Percentiles rank a stretch among this genome's conserved stretches.
phyloP scores from a whole-genome alignment of 2,797 vertebrate genomes.

The Enteromius afrohamiltoni region DNA sequence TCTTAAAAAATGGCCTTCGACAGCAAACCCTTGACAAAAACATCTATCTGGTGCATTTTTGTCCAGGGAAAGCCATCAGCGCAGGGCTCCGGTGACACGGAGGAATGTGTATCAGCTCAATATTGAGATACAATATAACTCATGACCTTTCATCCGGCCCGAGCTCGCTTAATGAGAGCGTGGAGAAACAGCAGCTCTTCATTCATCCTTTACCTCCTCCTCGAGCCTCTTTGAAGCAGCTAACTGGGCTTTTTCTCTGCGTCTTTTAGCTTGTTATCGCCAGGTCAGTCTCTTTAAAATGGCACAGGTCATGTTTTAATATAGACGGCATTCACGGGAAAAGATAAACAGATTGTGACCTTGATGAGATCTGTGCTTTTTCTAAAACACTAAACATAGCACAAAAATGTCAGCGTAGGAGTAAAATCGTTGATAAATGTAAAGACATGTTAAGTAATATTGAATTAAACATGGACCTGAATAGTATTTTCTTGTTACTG shows the following conservation, averaged over 20 bases:
- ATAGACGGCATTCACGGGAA: neutral
- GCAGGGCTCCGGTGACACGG: constrained; percentile 55
- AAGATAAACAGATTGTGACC: neutral
- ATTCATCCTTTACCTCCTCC: neutral
- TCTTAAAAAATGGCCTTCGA: neutral
- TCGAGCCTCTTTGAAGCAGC: neutral
- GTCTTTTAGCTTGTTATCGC: neutral
- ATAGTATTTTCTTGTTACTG: neutral
- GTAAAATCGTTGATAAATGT: neutral
- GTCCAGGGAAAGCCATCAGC: constrained; percentile 61
- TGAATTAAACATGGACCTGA: neutral
- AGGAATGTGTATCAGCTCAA: constrained; percentile 64
- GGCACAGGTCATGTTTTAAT: neutral
- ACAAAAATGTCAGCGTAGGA: neutral
- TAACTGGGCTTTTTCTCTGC: neutral
- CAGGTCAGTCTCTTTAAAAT: neutral
- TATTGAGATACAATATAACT: constrained; percentile 51
- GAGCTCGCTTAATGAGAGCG: constrained; percentile 43
- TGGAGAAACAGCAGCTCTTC: neutral
- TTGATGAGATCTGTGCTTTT: neutral
- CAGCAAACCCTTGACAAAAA: constrained; percentile 14
- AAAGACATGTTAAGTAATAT: neutral
- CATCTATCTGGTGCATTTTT: constrained; percentile 22
- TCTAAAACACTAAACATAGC: neutral
- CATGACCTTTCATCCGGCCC: constrained; percentile 48